A percentile compares a stretch with the other conserved stretches of the same genome.
Evolutionary conservation across 2,797 vertebrate species (phyloP).

Genomic region (Salmo trutta): DNA sequence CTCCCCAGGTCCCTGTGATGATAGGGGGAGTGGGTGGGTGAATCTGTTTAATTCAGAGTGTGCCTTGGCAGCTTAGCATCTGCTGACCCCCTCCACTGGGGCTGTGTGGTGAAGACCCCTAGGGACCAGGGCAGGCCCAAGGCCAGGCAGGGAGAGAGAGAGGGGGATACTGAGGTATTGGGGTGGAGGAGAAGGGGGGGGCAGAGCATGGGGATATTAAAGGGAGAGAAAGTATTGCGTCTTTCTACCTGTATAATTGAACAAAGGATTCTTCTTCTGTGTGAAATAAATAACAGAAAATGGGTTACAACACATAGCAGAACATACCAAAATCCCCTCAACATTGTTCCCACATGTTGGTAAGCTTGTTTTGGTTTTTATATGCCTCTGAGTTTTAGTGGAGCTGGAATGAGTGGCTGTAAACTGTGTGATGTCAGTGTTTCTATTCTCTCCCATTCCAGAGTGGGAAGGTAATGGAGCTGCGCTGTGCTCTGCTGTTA

Average conservation of each 20-base stretch:
- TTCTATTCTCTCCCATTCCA: constrained; percentile 69
- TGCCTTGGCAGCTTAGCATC: constrained; percentile 44
- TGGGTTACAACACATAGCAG: background rate
- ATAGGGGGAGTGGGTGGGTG: constrained; percentile 3
- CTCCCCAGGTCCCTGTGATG: constrained; percentile 3
- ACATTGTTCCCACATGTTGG: background rate
- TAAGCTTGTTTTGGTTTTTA: constrained; percentile 43
- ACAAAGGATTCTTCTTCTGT: background rate
- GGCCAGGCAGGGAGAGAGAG: background rate
- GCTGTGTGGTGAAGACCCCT: background rate
- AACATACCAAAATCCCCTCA: background rate
- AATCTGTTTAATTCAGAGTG: constrained; percentile 42
- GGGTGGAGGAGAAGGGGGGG: background rate
- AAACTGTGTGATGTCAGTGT: constrained; percentile 51
- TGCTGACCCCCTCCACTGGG: constrained; percentile 34
- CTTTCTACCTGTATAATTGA: background rate
- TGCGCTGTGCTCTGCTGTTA: constrained; percentile 57
- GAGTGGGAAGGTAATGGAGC: constrained; percentile 53
- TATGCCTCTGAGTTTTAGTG: constrained; percentile 32
- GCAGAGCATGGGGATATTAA: background rate
- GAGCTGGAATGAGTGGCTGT: constrained; percentile 24
- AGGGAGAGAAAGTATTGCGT: background rate
- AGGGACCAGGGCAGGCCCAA: background rate
- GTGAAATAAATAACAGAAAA: constrained; percentile 4
- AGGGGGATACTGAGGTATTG: background rate